These are phyloP conservation scores for Masnerella sp. DNA, from an alignment of 2,888 invertebrate genomes.

Conservation along the genomic window DNA sequence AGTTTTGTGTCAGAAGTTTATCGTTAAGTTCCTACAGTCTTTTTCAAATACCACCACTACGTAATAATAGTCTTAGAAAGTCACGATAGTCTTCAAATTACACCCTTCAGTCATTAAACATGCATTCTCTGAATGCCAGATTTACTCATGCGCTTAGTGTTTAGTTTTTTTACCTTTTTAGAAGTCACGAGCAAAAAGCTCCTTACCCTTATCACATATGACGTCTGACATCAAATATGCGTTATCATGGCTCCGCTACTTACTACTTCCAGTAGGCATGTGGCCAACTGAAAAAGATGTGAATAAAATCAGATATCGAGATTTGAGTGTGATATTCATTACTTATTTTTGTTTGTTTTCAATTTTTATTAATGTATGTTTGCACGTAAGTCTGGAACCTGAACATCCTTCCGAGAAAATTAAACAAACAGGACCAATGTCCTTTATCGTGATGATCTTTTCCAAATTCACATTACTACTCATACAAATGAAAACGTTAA, in stretches of 20 bases:
- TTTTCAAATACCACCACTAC: too few species aligned
- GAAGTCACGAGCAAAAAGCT: too few species aligned
- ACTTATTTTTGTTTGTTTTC: background rate
- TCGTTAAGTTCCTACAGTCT: too few species aligned
- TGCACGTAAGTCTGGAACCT: slow-evolving; percentile 7
- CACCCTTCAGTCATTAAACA: too few species aligned
- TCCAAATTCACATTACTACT: slow-evolving; percentile 14
- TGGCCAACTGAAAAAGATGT: slow-evolving; percentile 14
- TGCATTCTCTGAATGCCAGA: too few species aligned
- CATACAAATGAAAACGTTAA: background rate
- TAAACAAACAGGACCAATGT: slow-evolving; percentile 27
- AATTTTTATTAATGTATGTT: background rate
- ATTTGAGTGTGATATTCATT: slow-evolving; percentile 6
- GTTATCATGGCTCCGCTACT: slow-evolving; percentile 35
- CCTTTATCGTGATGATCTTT: slow-evolving; percentile 28
- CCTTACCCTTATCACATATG: too few species aligned
- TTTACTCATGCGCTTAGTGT: too few species aligned
- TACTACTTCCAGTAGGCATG: slow-evolving; percentile 29
- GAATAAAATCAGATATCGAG: background rate
- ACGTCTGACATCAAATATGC: slow-evolving; percentile 23
- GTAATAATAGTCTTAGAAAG: too few species aligned
- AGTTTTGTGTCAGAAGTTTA: too few species aligned
- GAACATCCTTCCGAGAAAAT: slow-evolving; percentile 2
- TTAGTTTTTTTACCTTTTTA: too few species aligned
- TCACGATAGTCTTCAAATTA: too few species aligned